Evolutionary conservation across 2,113 vertebrate species (phyloP).

Genomic region (Camarhynchus parvulus): DNA sequence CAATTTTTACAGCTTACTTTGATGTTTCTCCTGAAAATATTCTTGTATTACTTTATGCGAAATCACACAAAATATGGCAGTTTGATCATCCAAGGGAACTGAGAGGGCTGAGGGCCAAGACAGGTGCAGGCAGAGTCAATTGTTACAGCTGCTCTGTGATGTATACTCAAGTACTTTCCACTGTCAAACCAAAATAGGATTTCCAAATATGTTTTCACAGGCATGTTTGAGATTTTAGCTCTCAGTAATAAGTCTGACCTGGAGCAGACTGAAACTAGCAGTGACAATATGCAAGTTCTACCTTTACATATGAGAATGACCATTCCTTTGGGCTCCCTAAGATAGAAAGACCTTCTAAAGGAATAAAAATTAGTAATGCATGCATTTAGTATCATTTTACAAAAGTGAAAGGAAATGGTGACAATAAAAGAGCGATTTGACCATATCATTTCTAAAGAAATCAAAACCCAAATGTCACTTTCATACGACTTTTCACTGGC

Average conservation of each 20-base stretch:
- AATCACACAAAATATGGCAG: not conserved
- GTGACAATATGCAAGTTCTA: not conserved
- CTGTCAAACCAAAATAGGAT: not conserved
- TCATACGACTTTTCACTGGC: not conserved
- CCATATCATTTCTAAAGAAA: not conserved
- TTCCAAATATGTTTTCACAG: conserved; percentile 17
- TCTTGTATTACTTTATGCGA: not conserved
- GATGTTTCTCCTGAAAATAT: not conserved
- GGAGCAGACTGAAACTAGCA: not conserved
- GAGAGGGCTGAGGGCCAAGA: not conserved
- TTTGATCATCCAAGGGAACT: not conserved
- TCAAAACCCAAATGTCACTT: not conserved
- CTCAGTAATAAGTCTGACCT: not conserved
- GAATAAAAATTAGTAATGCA: not conserved
- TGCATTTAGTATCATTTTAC: not conserved
- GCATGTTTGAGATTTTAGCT: not conserved
- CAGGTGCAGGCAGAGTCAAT: not conserved
- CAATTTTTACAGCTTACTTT: not conserved
- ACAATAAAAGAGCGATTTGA: not conserved
- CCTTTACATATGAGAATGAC: not conserved
- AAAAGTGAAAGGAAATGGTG: not conserved
- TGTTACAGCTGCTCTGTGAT: conserved; percentile 5
- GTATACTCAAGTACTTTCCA: not conserved
- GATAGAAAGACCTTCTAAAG: not conserved
- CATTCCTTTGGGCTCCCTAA: not conserved